These are phyloP conservation scores for Xestia ashworthii DNA, from an alignment of 2,888 invertebrate genomes.

Conservation along the genomic window DNA sequence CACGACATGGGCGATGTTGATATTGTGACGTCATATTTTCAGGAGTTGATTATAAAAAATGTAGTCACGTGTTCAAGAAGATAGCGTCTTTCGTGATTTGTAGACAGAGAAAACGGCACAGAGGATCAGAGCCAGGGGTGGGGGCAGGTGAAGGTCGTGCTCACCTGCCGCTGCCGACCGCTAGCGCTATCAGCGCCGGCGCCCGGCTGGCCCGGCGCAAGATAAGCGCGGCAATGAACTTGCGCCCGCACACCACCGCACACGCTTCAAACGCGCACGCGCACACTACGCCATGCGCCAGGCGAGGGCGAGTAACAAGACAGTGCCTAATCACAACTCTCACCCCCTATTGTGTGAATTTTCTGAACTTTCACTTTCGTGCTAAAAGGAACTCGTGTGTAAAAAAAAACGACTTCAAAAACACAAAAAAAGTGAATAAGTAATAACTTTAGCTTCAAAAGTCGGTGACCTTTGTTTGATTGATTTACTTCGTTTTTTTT, in stretches of 20 bases:
- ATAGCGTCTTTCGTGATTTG: not conserved
- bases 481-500: no score
- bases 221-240: constrained; percentile 12
- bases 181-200: not conserved
- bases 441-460: no score
- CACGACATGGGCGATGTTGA: not conserved
- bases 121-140: not conserved
- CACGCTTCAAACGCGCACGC: not conserved
- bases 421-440: no score
- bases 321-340: not conserved
- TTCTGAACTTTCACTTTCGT: not conserved
- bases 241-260: not conserved
- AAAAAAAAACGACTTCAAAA: no score
- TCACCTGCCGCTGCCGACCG: not conserved
- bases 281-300: not conserved
- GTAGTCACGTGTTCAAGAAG: not conserved
- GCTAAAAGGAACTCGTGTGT: not conserved
- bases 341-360: not conserved
- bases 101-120: not conserved
- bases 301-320: not conserved
- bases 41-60: not conserved
- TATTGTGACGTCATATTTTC: not conserved
- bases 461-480: no score
- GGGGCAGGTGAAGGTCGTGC: constrained; percentile 1
- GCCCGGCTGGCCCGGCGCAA: not conserved